Conservation (phyloP, 1,140 invertebrate species). For the Ooceraea biroi region DNA sequence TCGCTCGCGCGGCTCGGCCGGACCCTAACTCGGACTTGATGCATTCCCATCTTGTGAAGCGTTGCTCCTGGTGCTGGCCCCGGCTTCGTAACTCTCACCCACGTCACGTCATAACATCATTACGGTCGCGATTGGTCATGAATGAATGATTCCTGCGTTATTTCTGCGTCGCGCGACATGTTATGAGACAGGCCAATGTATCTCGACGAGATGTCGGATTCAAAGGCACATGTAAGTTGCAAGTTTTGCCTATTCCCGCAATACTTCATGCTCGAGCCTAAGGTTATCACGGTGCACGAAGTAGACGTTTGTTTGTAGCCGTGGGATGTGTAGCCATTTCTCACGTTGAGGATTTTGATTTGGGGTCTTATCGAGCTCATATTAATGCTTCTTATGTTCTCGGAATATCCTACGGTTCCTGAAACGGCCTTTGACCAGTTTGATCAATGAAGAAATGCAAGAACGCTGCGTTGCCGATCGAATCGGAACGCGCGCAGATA, state of each 20-base stretch:
- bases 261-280: conserved; percentile 19
- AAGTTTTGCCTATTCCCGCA: conserved; percentile 13
- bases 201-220: conserved; percentile 35
- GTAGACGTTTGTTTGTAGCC: background rate
- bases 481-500: background rate
- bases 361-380: background rate
- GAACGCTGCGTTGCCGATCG: background rate
- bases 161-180: conserved; percentile 39
- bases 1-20: conserved; percentile 44
- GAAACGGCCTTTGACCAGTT: background rate
- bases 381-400: conserved; percentile 14
- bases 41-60: conserved; percentile 77
- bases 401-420: background rate
- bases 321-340: background rate
- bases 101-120: conserved; percentile 82
- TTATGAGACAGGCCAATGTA: conserved; percentile 37
- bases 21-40: conserved; percentile 81
- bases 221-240: conserved; percentile 23
- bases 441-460: background rate
- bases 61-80: conserved; percentile 72
- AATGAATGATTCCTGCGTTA: conserved; percentile 49
- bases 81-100: conserved; percentile 74
- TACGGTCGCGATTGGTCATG: conserved; percentile 71
- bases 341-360: conserved; percentile 18
- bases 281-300: background rate